Base-by-base conservation (phyloP, 2,113 vertebrate genomes). In the Strix aluco region DNA sequence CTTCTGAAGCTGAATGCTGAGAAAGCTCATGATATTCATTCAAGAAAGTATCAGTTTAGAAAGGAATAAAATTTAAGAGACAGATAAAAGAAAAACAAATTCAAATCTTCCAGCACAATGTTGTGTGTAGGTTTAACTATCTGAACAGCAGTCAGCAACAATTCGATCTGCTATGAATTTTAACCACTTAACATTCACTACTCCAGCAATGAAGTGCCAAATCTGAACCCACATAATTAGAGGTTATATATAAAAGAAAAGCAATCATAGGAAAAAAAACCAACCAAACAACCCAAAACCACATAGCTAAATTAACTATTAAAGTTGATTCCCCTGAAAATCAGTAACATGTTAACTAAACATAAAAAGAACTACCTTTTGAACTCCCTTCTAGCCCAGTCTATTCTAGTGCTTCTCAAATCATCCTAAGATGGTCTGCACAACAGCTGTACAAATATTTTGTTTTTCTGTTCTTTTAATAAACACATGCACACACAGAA, bases 221-320 rank as follows among this genome's bases (percentile, higher is more conserved):
- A 86, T 88, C 23, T 61, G 71, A 94, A 97, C 32, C 15, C 20
- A 38, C 47, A 75, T 78, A 90, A 92, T 81, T 90, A 62, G 9
- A 89, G 2, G 4, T 34, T 86, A 57, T 36, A 72, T 20, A 49
- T 11, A 83, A 73, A 81, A 83, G 29, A 90, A 92, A 82, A 85
- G 8, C 22, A 88, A 51, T 3, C 1, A 1, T 1, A 44, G 23
- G 14, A 0, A 1, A 6, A 32, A 66, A 65, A 15, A 38, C 13
- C 44, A 46, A 8, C 5, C 32, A n/a, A 8, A 46, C 13, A 51
- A 71, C 26, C 12, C 6, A 61, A 29, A 26, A 25, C 3, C 16
- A 47, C 29, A 36, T 1, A 44, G 4, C 11, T 81, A 59, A 86
- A 38, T 36, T 75, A 79, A 23, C 58, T 65, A 61, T 23, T 54